Percentiles rank a stretch among this genome's conserved stretches.
Evolutionary conservation across 2,797 vertebrate genomes (phyloP).

Genomic region (Tapera naevia): DNA sequence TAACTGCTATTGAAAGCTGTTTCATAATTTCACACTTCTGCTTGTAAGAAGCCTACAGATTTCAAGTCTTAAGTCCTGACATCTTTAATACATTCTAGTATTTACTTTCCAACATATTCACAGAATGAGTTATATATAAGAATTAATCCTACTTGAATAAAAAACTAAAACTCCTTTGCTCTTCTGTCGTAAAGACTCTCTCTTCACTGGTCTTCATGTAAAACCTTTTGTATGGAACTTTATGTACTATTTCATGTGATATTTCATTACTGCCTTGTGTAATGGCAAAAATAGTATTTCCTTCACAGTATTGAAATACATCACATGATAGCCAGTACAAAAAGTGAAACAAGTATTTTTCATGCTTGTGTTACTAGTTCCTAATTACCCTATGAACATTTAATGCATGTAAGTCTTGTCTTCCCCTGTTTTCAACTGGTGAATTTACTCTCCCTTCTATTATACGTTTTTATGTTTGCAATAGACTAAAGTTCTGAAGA

Average conservation of each 20-base stretch:
- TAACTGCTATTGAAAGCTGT: not conserved
- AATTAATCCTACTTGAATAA: conserved; percentile 2
- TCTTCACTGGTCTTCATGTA: not conserved
- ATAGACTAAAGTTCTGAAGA: not conserved
- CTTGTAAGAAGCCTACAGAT: not conserved
- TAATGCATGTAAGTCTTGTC: not conserved
- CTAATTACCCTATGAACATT: not conserved
- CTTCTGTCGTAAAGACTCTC: not conserved
- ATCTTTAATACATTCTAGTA: not conserved
- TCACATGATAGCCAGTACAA: not conserved
- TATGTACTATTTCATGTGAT: not conserved
- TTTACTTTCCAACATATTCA: conserved; percentile 12
- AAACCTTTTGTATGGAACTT: not conserved
- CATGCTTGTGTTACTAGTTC: not conserved
- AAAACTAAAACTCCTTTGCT: not conserved
- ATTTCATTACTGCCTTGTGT: not conserved
- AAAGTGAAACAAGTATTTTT: not conserved
- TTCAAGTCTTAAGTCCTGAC: conserved; percentile 1
- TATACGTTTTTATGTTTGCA: not conserved
- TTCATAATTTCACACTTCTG: not conserved
- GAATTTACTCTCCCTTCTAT: not conserved
- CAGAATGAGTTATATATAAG: not conserved
- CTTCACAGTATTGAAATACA: not conserved
- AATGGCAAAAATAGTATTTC: not conserved
- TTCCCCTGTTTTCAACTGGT: not conserved